phyloP scores from a whole-genome alignment of 2,888 invertebrate species.

The Cenopis cana region DNA sequence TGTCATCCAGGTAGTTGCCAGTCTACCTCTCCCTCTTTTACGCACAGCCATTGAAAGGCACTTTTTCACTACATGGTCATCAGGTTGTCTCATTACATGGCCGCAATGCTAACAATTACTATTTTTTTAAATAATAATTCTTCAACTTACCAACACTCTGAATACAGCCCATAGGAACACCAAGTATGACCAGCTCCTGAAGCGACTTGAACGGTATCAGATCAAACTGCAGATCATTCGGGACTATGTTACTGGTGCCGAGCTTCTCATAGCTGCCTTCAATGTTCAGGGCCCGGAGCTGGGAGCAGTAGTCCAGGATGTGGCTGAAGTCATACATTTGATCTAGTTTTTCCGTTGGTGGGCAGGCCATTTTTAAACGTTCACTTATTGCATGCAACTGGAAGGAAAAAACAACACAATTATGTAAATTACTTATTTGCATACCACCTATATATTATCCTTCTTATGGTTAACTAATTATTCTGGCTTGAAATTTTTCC shows the following conservation, averaged over 20 bases:
- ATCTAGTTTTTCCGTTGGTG: constrained; percentile 90
- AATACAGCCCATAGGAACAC: constrained; percentile 88
- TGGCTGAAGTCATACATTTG: constrained; percentile 95
- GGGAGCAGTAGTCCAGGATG: constrained; percentile 94
- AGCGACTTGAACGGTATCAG: constrained; percentile 93
- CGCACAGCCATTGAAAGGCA: no score
- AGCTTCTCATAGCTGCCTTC: constrained; percentile 88
- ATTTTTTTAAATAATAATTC: not conserved
- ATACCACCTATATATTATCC: no score
- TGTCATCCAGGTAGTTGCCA: no score
- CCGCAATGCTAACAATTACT: no score
- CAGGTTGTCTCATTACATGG: no score
- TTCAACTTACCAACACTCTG: constrained; percentile 82
- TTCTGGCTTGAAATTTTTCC: no score
- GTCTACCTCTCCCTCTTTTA: no score
- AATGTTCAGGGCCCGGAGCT: constrained; percentile 88
- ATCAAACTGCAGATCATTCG: constrained; percentile 92
- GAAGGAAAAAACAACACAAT: constrained; percentile 57
- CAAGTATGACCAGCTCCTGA: constrained; percentile 88
- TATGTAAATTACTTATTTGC: constrained; percentile 2
- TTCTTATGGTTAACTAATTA: no score
- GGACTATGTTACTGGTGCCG: constrained; percentile 93
- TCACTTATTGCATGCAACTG: constrained; percentile 96
- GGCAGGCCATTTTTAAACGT: constrained; percentile 93
- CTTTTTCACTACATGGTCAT: no score